These are phyloP conservation scores for Himantopus leucocephalus DNA, from an alignment of 2,113 vertebrate genomes.

Conservation along the genomic window DNA sequence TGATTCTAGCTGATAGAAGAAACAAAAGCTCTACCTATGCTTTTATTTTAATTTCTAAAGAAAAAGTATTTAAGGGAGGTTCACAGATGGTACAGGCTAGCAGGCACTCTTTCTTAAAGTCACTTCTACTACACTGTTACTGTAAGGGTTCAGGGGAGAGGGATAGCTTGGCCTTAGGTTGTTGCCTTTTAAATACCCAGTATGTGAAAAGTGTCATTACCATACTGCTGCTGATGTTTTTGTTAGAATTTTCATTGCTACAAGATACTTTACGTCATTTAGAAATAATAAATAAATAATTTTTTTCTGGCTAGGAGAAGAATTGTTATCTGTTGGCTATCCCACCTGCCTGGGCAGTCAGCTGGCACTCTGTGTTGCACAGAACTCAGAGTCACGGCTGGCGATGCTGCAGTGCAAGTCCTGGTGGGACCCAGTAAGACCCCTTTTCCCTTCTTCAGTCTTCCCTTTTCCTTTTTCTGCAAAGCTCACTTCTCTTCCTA, in stretches of 20 bases:
- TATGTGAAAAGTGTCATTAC: not conserved
- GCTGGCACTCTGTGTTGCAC: not conserved
- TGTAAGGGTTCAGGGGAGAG: not conserved
- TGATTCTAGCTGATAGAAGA: not conserved
- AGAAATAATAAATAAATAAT: not conserved
- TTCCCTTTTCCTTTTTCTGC: not conserved
- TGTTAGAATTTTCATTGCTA: not conserved
- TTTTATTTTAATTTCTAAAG: not conserved
- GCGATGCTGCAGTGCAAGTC: not conserved
- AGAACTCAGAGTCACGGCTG: not conserved
- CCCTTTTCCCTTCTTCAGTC: not conserved
- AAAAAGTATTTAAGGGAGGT: not conserved
- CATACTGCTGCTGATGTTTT: not conserved
- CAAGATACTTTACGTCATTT: not conserved
- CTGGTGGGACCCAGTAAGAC: not conserved
- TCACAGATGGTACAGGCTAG: not conserved
- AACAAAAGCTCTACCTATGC: not conserved
- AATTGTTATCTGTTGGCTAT: not conserved
- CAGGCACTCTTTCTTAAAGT: not conserved
- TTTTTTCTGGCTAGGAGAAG: not conserved
- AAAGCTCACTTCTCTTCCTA: not conserved
- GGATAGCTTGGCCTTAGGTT: not conserved
- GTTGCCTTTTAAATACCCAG: not conserved
- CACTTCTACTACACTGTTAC: not conserved
- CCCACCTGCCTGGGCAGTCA: not conserved